These are phyloP conservation scores for Boleophthalmus pectinirostris DNA, from an alignment of 2,113 vertebrate species.

Conservation along the genomic window DNA sequence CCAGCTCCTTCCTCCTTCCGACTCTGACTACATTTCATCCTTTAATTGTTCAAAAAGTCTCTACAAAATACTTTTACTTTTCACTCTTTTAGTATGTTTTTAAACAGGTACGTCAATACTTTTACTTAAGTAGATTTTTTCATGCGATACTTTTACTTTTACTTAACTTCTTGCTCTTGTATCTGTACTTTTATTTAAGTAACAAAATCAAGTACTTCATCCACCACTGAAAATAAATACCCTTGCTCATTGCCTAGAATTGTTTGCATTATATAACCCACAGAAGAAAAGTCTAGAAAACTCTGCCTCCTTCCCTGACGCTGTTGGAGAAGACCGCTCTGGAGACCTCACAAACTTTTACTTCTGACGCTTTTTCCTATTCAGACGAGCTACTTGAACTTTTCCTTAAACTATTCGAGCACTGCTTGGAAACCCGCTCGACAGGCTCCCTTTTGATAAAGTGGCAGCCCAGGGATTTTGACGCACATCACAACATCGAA, in stretches of 20 bases:
- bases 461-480: slow-evolving; percentile 11
- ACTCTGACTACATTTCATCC: too few relatives aligned
- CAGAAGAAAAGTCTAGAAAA: not conserved
- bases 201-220: too few relatives aligned
- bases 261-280: not conserved
- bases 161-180: too few relatives aligned
- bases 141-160: too few relatives aligned
- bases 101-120: too few relatives aligned
- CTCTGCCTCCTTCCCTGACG: not conserved
- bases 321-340: not conserved
- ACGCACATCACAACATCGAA: slow-evolving; percentile 33
- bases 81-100: too few relatives aligned
- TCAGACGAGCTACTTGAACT: slow-evolving; percentile 2
- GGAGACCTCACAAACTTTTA: slow-evolving; percentile 1
- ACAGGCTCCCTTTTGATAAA: slow-evolving; percentile 10
- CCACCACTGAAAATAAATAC: not conserved
- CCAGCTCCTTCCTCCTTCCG: too few relatives aligned
- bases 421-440: not conserved
- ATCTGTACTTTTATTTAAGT: too few relatives aligned
- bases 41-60: too few relatives aligned
- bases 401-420: not conserved
- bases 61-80: too few relatives aligned
- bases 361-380: not conserved
- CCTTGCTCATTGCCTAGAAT: not conserved
- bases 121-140: too few relatives aligned